These are phyloP conservation scores for Eulemur albifrons DNA, from an alignment of 2,797 vertebrate species.

Conservation along the genomic window DNA sequence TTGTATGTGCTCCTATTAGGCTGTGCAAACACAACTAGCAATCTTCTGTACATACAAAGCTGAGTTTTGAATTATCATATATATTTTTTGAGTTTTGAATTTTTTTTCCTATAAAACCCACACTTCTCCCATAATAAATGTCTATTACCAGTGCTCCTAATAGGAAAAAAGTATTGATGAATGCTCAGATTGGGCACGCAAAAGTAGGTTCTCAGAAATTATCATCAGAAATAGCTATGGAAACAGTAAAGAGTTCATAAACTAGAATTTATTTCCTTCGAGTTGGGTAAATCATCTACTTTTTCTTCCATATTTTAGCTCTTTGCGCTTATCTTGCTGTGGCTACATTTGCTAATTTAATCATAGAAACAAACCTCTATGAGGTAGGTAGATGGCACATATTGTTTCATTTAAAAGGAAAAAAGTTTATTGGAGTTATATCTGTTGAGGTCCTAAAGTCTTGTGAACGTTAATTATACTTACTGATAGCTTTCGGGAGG, in stretches of 20 bases:
- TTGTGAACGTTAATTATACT: not conserved
- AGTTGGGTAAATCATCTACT: not conserved
- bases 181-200: not conserved
- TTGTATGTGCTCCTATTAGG: not conserved
- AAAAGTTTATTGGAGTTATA: not conserved
- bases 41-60: not conserved
- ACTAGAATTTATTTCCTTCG: not conserved
- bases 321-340: not conserved
- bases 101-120: not conserved
- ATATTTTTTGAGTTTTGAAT: not conserved
- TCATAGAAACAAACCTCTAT: not conserved
- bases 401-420: conserved; percentile 7
- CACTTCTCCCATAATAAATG: not conserved
- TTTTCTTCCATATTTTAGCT: not conserved
- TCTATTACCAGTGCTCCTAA: not conserved
- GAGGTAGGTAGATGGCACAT: not conserved
- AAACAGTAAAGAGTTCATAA: not conserved
- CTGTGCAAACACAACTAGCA: not conserved
- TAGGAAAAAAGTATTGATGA: not conserved
- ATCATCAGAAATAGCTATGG: not conserved
- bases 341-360: conserved; percentile 2
- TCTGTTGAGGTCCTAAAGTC: not conserved
- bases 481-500: not conserved
- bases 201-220: conserved; percentile 27
- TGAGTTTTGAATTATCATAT: not conserved